Percentiles rank a stretch among this genome's conserved stretches.
Conservation (phyloP, 2,113 vertebrate genomes). For the Marmota monax region DNA sequence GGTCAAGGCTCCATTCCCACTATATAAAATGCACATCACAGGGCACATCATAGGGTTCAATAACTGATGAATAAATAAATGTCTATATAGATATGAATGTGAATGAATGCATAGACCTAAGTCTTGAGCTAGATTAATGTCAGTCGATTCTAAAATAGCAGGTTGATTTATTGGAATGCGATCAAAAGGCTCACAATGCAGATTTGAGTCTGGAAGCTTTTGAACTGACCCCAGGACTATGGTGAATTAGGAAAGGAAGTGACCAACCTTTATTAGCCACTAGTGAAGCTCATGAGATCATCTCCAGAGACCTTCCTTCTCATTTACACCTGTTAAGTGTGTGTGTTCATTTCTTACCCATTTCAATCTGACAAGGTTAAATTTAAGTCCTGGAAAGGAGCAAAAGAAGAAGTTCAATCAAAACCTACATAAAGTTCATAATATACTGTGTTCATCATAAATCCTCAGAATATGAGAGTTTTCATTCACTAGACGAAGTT, state of each 20-base stretch:
- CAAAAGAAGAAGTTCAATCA: not conserved
- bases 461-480: not conserved
- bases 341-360: not conserved
- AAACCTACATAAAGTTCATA: not conserved
- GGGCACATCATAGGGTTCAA: not conserved
- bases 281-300: not conserved
- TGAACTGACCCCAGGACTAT: not conserved
- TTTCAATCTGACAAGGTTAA: not conserved
- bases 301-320: not conserved
- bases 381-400: not conserved
- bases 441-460: not conserved
- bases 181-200: not conserved
- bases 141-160: not conserved
- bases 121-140: not conserved
- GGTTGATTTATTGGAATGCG: not conserved
- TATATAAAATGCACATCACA: not conserved
- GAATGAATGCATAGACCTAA: not conserved
- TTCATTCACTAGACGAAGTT: not conserved
- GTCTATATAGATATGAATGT: not conserved
- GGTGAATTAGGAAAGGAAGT: not conserved
- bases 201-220: not conserved
- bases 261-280: not conserved
- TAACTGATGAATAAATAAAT: not conserved
- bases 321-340: not conserved
- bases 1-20: not conserved